These are phyloP conservation scores for Dioctria linearis DNA, from an alignment of 2,888 invertebrate species.

Conservation along the genomic window DNA sequence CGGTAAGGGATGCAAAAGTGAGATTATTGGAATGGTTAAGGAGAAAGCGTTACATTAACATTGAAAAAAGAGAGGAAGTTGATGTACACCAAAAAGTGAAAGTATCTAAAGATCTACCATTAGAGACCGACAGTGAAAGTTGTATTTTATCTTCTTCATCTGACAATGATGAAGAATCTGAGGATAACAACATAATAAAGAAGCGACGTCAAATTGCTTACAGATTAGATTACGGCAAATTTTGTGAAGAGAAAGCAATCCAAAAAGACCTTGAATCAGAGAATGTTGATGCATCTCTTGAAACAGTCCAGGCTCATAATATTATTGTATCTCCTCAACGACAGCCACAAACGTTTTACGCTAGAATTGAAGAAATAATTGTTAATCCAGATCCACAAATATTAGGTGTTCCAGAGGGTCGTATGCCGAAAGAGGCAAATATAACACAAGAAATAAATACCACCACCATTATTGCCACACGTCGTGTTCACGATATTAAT, in stretches of 20 bases:
- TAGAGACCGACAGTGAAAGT: background rate
- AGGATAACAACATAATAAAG: background rate
- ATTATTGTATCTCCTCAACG: no score
- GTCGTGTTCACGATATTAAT: no score
- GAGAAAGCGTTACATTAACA: constrained; percentile 36
- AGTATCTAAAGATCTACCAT: background rate
- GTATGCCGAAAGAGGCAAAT: no score
- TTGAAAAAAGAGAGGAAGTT: background rate
- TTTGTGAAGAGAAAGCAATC: background rate
- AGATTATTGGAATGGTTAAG: constrained; percentile 45
- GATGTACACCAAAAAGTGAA: background rate
- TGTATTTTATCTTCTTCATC: background rate
- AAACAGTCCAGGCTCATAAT: no score
- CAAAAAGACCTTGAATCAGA: no score
- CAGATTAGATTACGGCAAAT: constrained; percentile 19
- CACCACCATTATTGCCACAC: no score
- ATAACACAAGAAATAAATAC: no score
- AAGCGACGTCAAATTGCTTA: constrained; percentile 17
- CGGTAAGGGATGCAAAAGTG: constrained; percentile 17
- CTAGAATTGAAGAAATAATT: no score
- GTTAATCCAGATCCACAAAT: no score
- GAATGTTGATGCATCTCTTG: no score
- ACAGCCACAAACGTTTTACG: no score
- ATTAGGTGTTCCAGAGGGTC: no score
- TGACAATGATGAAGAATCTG: background rate